Evolutionary conservation across 2,888 invertebrate genomes (phyloP).

Genomic region (Liposcelis brunnea): DNA sequence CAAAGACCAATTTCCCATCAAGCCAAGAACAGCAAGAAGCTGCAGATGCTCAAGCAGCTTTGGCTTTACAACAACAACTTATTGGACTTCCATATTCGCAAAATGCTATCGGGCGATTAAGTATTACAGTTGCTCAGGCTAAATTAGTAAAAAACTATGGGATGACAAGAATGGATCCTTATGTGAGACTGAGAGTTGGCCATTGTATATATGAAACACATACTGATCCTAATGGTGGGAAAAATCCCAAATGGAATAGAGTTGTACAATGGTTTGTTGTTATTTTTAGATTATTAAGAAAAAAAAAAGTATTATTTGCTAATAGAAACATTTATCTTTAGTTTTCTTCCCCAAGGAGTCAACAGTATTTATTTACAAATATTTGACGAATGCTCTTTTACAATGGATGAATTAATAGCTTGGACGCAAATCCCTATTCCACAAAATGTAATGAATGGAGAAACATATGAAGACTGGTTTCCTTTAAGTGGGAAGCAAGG

Average conservation of each 20-base stretch:
- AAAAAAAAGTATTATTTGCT: neutral
- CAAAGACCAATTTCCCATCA: slow-evolving; percentile 28
- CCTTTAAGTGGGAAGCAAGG: slow-evolving; percentile 87
- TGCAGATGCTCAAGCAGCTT: slow-evolving; percentile 60
- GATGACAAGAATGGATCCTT: slow-evolving; percentile 89
- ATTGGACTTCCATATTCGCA: slow-evolving; percentile 31
- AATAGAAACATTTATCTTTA: slow-evolving; percentile 24
- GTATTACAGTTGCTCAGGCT: slow-evolving; percentile 69
- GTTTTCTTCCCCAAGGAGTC: slow-evolving; percentile 74
- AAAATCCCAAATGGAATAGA: slow-evolving; percentile 92
- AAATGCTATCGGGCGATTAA: slow-evolving; percentile 48
- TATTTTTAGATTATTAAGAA: neutral
- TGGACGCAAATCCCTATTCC: slow-evolving; percentile 87
- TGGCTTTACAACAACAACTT: slow-evolving; percentile 50
- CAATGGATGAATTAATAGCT: slow-evolving; percentile 88
- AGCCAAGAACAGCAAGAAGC: slow-evolving; percentile 48
- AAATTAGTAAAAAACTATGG: slow-evolving; percentile 91
- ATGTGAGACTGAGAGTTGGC: slow-evolving; percentile 79
- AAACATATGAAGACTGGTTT: slow-evolving; percentile 92
- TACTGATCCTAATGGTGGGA: slow-evolving; percentile 86
- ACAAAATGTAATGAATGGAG: slow-evolving; percentile 61
- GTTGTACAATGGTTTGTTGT: slow-evolving; percentile 61
- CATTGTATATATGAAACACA: slow-evolving; percentile 92
- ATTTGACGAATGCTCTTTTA: slow-evolving; percentile 93
- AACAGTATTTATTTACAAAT: slow-evolving; percentile 81